phyloP scores from a whole-genome alignment of 2,888 invertebrate species.

The Candidula unifasciata region DNA sequence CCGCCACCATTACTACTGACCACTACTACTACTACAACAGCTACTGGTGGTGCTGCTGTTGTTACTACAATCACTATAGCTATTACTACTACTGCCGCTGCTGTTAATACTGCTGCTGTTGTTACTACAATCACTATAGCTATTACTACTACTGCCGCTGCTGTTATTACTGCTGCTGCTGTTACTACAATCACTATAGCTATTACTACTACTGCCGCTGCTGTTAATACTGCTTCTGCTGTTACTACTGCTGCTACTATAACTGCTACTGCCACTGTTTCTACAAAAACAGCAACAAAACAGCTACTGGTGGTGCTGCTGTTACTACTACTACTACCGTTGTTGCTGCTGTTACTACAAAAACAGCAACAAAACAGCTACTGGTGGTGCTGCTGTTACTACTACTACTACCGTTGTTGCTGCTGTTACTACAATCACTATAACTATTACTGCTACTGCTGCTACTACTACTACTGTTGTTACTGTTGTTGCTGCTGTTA shows the following conservation, averaged over 20 bases:
- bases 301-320: too few species aligned
- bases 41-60: neutral
- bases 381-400: neutral
- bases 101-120: too few species aligned
- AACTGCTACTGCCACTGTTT: neutral
- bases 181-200: too few species aligned
- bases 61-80: too few species aligned
- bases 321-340: neutral
- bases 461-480: conserved; percentile 31
- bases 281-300: too few species aligned
- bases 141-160: neutral
- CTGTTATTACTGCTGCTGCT: neutral
- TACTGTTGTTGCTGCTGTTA: conserved; percentile 9
- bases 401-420: neutral
- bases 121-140: too few species aligned
- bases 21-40: neutral
- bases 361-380: neutral
- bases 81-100: neutral
- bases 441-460: conserved; percentile 21
- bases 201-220: neutral
- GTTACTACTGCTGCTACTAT: too few species aligned
- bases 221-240: neutral
- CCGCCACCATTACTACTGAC: neutral
- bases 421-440: conserved; percentile 15
- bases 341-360: neutral